These are phyloP conservation scores for Spisula subtruncata DNA, from an alignment of 2,888 invertebrate genomes.

Conservation along the genomic window DNA sequence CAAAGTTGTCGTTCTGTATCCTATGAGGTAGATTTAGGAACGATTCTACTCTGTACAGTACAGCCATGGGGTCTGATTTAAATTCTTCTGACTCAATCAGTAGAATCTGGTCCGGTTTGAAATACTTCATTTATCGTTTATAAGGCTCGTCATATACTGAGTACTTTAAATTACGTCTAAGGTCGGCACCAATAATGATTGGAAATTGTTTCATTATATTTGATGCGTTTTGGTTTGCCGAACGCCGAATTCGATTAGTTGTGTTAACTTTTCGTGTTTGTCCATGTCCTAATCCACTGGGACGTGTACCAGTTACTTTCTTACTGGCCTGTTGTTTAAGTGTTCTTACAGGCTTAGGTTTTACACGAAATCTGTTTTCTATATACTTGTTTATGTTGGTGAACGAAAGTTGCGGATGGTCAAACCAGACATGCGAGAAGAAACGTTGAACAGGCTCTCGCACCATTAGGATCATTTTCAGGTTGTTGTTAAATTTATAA, in stretches of 20 bases:
- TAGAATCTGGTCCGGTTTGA: slow-evolving; percentile 35
- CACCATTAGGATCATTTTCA: slow-evolving; percentile 95
- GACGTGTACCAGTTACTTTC: too few species aligned
- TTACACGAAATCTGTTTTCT: neutral
- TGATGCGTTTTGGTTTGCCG: too few species aligned
- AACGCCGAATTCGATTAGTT: too few species aligned
- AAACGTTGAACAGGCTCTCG: slow-evolving; percentile 97
- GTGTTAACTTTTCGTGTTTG: too few species aligned
- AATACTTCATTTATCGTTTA: slow-evolving; percentile 35
- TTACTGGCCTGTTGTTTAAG: too few species aligned
- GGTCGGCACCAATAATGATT: too few species aligned
- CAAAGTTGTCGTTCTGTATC: slow-evolving; percentile 92
- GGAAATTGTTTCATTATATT: too few species aligned
- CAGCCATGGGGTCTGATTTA: neutral
- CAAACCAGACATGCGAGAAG: slow-evolving; percentile 91
- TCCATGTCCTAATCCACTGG: too few species aligned
- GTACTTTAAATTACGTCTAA: neutral
- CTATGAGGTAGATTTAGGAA: slow-evolving; percentile 68
- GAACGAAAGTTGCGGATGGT: neutral
- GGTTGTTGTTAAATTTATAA: slow-evolving; percentile 96
- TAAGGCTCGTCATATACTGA: slow-evolving; percentile 39
- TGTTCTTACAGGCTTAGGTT: neutral
- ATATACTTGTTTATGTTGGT: neutral
- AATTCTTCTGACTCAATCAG: slow-evolving; percentile 47
- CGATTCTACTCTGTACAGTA: neutral